Conservation (phyloP, 1,140 invertebrate species). For the Trachymyrmex cornetzi region DNA sequence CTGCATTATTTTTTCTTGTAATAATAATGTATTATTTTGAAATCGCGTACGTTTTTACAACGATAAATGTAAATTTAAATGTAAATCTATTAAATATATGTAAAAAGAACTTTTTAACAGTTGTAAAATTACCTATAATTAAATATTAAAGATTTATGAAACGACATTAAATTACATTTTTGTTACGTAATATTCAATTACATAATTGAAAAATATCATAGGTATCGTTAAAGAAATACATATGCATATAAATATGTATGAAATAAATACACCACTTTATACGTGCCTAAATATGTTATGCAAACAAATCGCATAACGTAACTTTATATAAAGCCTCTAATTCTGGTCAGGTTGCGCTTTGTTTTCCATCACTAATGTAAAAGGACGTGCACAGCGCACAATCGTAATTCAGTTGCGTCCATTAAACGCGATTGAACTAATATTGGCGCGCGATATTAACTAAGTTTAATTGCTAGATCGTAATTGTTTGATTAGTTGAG, state of each 20-base stretch:
- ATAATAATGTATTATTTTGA: constrained; percentile 12
- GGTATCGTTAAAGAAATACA: background rate
- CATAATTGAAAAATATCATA: background rate
- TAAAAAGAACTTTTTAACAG: background rate
- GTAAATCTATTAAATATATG: background rate
- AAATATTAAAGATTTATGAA: background rate
- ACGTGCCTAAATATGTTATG: background rate
- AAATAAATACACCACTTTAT: background rate
- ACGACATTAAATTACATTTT: background rate
- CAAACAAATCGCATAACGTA: constrained; percentile 7
- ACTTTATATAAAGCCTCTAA: constrained; percentile 47
- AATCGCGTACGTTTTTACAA: background rate
- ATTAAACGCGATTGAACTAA: constrained; percentile 67
- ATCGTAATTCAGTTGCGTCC: constrained; percentile 61
- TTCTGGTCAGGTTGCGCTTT: constrained; percentile 21
- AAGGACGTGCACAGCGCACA: constrained; percentile 51
- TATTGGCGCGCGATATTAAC: constrained; percentile 68
- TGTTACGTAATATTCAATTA: background rate
- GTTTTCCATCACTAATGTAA: constrained; percentile 27
- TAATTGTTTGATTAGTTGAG: constrained; percentile 69
- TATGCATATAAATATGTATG: background rate
- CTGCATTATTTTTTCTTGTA: constrained; percentile 5
- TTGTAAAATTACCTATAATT: constrained; percentile 7
- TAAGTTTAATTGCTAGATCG: constrained; percentile 54
- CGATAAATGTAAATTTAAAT: background rate